These are phyloP conservation scores for Corythoichthys haematopterus DNA, from an alignment of 2,113 vertebrate species.

Conservation along the genomic window DNA sequence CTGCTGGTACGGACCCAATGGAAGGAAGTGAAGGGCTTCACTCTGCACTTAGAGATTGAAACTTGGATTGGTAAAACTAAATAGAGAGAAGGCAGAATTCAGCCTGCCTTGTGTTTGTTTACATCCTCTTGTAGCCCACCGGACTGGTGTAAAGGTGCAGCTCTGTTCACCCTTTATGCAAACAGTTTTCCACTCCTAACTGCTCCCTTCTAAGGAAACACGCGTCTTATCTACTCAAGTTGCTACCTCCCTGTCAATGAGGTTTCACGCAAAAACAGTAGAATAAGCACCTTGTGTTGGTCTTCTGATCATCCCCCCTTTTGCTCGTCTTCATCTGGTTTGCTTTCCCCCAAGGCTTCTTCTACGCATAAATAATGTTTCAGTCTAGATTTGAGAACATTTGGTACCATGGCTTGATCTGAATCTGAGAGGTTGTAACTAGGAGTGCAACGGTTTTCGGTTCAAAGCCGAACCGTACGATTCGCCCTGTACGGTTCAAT, in stretches of 20 bases:
- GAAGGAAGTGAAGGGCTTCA: slow-evolving; percentile 30
- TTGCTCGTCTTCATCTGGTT: background rate
- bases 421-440: too few relatives aligned
- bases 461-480: too few relatives aligned
- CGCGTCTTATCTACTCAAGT: background rate
- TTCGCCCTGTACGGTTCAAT: too few relatives aligned
- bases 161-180: slow-evolving; percentile 1
- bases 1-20: slow-evolving; percentile 17
- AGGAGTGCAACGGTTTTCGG: too few relatives aligned
- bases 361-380: too few relatives aligned
- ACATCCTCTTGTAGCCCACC: background rate
- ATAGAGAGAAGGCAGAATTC: background rate
- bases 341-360: background rate
- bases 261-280: background rate
- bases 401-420: too few relatives aligned
- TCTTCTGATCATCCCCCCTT: background rate
- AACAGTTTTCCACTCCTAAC: background rate
- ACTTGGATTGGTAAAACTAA: background rate
- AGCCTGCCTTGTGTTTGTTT: background rate
- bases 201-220: background rate
- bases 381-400: too few relatives aligned
- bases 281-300: background rate
- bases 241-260: too few relatives aligned
- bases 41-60: slow-evolving; percentile 31
- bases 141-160: background rate